Percentiles rank a stretch among this genome's conserved stretches.
These are phyloP conservation scores for Platyura marginata DNA, from an alignment of 1,140 invertebrate genomes.

Conservation along the genomic window DNA sequence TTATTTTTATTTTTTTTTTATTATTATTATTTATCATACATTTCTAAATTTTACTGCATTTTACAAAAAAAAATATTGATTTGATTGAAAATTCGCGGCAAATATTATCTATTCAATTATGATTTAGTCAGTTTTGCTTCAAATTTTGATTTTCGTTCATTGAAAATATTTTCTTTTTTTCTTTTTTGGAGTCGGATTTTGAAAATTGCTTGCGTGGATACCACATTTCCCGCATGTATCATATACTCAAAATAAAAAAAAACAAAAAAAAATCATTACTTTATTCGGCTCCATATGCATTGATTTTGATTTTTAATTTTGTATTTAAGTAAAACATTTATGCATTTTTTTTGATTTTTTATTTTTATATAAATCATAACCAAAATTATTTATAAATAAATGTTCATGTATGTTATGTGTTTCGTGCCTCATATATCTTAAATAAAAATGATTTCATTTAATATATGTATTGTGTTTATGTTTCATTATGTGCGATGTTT, in stretches of 20 bases:
- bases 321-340: slow-evolving; percentile 2
- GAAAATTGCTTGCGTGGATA: too few species aligned
- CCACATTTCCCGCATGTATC: too few species aligned
- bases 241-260: slow-evolving; percentile 6
- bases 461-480: too few species aligned
- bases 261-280: slow-evolving; percentile 8
- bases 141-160: too few species aligned
- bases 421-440: background rate
- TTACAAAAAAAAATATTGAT: too few species aligned
- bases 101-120: too few species aligned
- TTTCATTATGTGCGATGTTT: too few species aligned
- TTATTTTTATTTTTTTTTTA: background rate
- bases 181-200: too few species aligned
- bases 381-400: background rate
- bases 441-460: background rate
- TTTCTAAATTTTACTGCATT: background rate
- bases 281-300: slow-evolving; percentile 6
- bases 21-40: background rate
- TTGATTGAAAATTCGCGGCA: too few species aligned
- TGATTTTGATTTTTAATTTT: slow-evolving; percentile 4
- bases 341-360: slow-evolving; percentile 2
- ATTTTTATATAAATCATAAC: slow-evolving; percentile 4
- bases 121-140: too few species aligned
- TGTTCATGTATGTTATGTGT: background rate
- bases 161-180: too few species aligned